Evolutionary conservation across 2,797 vertebrate species (phyloP).

Genomic region (Smutsia gigantea): DNA sequence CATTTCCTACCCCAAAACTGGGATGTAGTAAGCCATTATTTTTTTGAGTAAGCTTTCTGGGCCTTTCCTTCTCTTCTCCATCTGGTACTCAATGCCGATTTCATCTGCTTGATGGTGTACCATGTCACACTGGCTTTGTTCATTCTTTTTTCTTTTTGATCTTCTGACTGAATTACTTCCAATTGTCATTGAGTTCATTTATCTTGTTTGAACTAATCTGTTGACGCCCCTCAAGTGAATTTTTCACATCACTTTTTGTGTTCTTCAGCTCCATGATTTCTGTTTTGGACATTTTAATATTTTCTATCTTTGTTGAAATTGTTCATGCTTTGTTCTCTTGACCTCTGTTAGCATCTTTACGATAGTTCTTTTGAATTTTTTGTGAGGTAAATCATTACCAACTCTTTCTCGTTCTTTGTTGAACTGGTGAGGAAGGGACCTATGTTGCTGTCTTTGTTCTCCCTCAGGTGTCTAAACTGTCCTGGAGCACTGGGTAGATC

Average conservation of each 20-base stretch:
- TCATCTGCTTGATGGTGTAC: neutral
- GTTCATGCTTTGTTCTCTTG: neutral
- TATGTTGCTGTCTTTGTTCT: neutral
- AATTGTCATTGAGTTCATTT: neutral
- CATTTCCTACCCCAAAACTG: neutral
- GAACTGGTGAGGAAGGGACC: neutral
- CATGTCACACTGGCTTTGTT: neutral
- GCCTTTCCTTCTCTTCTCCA: neutral
- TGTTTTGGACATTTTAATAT: neutral
- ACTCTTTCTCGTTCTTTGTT: too few relatives aligned
- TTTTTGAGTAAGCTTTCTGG: neutral
- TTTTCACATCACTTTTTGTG: slow-evolving; percentile 40
- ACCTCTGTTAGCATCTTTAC: neutral
- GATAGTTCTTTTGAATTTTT: neutral
- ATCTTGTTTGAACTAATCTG: neutral
- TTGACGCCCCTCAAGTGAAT: neutral
- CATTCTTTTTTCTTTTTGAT: neutral
- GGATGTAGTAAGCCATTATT: neutral
- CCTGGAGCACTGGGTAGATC: neutral
- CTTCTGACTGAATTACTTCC: slow-evolving; percentile 26
- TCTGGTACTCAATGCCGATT: neutral
- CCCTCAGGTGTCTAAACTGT: neutral
- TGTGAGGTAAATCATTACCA: neutral
- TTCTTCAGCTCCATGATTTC: neutral
- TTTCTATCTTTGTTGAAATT: neutral